phyloP scores from a whole-genome alignment of 2,113 vertebrate genomes.

The Phaethornis superciliosus region DNA sequence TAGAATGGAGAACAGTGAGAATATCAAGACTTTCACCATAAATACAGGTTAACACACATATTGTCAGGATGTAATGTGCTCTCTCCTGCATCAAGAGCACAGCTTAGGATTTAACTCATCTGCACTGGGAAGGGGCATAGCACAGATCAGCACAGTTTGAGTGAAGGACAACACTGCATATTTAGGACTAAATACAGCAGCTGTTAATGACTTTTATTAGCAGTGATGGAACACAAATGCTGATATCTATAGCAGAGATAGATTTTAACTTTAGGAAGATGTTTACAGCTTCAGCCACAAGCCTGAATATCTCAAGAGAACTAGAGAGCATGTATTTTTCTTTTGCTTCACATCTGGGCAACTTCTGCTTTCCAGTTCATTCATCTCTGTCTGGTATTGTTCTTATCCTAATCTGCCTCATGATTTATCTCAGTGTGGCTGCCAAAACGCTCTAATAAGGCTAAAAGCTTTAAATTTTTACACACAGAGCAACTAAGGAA shows the following conservation, averaged over 20 bases:
- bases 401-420: constrained; percentile 16
- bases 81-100: neutral
- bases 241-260: neutral
- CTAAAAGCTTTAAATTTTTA: constrained; percentile 46
- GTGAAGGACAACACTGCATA: neutral
- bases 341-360: neutral
- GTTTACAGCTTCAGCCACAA: neutral
- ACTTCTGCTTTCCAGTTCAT: constrained; percentile 20
- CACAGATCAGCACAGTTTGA: neutral
- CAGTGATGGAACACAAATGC: neutral
- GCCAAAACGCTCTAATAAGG: constrained; percentile 29
- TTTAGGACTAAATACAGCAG: neutral
- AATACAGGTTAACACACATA: constrained; percentile 35
- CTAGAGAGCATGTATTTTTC: neutral
- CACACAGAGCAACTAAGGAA: constrained; percentile 37
- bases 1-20: constrained; percentile 59
- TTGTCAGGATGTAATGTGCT: neutral
- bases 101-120: neutral
- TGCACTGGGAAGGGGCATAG: neutral
- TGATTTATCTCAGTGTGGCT: constrained; percentile 19
- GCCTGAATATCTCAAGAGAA: neutral
- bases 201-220: constrained; percentile 31
- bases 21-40: constrained; percentile 49
- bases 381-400: neutral
- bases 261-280: neutral